Conservation (phyloP, 2,113 vertebrate genomes). For the Nematolebias whitei region DNA sequence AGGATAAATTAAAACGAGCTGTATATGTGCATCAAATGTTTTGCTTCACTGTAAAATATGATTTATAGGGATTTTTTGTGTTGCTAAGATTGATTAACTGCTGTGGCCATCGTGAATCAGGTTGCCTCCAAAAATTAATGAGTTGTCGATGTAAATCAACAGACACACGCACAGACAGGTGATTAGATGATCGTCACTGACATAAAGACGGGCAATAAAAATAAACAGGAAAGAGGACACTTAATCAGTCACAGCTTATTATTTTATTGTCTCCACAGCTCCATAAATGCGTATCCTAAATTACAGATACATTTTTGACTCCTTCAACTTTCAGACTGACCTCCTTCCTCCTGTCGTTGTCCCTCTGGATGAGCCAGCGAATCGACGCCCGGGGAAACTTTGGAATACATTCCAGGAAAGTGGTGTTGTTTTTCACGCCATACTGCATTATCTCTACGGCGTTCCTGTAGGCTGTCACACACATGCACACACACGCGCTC, state of each 20-base stretch:
- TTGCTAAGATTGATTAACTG: too few species aligned
- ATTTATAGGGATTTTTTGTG: too few species aligned
- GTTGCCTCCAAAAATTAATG: too few species aligned
- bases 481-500: conserved; percentile 31
- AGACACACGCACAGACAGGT: too few species aligned
- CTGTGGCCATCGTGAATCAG: too few species aligned
- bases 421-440: conserved; percentile 95
- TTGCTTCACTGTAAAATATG: too few species aligned
- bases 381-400: conserved; percentile 94
- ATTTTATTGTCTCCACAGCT: not conserved
- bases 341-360: conserved; percentile 97
- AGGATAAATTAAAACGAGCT: too few species aligned
- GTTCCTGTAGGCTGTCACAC: conserved; percentile 89
- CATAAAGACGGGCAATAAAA: too few species aligned
- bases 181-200: too few species aligned
- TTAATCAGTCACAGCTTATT: conserved; percentile 9
- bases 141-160: too few species aligned
- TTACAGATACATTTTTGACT: not conserved
- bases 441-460: conserved; percentile 93
- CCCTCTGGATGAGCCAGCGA: conserved; percentile 94
- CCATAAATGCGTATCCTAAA: not conserved
- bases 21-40: too few species aligned
- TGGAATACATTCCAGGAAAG: conserved; percentile 93
- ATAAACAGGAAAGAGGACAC: not conserved
- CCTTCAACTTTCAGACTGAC: conserved; percentile 70